Base-by-base conservation (phyloP, 2,113 vertebrate genomes). In the Odocoileus virginianus region DNA sequence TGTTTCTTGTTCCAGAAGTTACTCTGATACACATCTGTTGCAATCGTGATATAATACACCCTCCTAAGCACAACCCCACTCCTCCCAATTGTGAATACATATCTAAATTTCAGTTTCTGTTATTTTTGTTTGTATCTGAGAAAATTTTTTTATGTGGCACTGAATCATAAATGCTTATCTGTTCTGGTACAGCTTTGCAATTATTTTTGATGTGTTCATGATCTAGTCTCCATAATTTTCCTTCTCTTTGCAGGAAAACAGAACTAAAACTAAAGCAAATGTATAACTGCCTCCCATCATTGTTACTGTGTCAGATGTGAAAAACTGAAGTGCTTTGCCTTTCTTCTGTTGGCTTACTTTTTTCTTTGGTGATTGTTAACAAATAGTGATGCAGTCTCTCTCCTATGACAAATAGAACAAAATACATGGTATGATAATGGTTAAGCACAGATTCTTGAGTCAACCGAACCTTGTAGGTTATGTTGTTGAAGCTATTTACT, bases 171-270 rank as follows among this genome's bases (percentile, higher is more conserved):
- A 82, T 94, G 82, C 79, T 92, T 92, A 23, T 81, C 67, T 78
- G 13, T 94, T 27, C 54, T 23, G 47, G 54, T 83, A 15, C 43
- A 90, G 2, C 71, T 97, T 97, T 82, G 79, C 23, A 97, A 3
- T 97, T 97, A 97, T 21, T 97, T 92, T 76, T 96, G 60, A 94
- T 87, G 50, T 82, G 33, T 82, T n/a, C 67, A 89, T 64, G 83
- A 95, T 85, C 28, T 96, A 50, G 64, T 92, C 55, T 90, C 47
- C 40, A n/a, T 96, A 97, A 90, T 89, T 97, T 97, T 43, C 40
- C 58, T 82, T 76, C 33, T 64, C 30, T 17, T 67, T 23, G 71
- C 30, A 54, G 50, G 16, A 4, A 28, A 58, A 54, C 17, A 52
- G 27, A 47, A 33, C 11, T 82, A 54, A n/a, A 83, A 47, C 71